These are phyloP conservation scores for Luscinia luscinia DNA, from an alignment of 2,797 vertebrate species.

Conservation along the genomic window DNA sequence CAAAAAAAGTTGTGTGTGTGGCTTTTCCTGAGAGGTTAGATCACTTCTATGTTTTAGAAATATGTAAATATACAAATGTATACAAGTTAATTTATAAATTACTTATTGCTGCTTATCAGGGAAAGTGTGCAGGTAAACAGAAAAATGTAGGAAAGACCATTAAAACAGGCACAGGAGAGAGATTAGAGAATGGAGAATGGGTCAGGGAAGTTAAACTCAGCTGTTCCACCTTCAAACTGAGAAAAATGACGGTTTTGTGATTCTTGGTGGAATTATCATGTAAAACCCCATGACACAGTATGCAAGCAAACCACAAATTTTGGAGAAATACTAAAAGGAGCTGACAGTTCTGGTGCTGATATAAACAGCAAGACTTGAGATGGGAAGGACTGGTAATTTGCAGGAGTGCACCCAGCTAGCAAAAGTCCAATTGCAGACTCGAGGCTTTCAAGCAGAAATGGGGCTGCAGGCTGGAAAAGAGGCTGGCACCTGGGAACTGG, in stretches of 20 bases:
- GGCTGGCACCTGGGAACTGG: background rate
- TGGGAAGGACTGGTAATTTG: background rate
- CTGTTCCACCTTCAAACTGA: background rate
- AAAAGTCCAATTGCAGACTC: background rate
- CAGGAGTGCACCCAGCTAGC: background rate
- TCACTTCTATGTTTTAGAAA: conserved; percentile 51
- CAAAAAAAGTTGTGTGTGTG: conserved; percentile 58
- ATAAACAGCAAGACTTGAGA: background rate
- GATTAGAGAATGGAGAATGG: background rate
- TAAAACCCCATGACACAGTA: conserved; percentile 24
- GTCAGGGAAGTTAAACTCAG: background rate
- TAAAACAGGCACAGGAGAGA: background rate
- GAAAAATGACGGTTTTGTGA: background rate
- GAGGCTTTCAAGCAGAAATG: background rate
- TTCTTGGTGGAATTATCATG: conserved; percentile 2
- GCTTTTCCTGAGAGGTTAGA: conserved; percentile 64
- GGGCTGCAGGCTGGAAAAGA: background rate
- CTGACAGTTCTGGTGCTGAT: background rate
- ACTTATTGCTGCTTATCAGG: background rate
- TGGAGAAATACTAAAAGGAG: conserved; percentile 13
- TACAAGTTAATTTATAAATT: background rate
- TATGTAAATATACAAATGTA: background rate
- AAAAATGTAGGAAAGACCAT: background rate
- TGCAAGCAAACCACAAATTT: background rate
- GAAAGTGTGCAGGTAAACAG: background rate